These are phyloP conservation scores for Sceliomorpha sp. DNA, from an alignment of 2,888 invertebrate species.

Conservation along the genomic window DNA sequence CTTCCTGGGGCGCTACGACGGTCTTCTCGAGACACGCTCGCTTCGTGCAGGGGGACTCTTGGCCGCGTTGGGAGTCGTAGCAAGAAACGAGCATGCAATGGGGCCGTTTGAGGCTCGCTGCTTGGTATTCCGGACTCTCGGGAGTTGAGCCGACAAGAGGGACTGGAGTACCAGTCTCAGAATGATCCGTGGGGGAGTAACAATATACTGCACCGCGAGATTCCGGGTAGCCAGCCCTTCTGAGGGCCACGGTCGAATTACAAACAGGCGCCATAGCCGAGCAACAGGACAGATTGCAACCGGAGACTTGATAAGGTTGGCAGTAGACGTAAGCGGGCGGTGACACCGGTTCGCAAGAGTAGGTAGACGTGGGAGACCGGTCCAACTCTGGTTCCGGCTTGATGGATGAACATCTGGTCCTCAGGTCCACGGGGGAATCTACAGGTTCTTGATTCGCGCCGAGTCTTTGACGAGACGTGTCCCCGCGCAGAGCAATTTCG, in stretches of 20 bases:
- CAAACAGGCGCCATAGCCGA: constrained; percentile 56
- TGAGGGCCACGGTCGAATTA: constrained; percentile 61
- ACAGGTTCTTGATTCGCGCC: constrained; percentile 68
- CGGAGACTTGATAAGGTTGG: constrained; percentile 41
- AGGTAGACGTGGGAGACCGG: constrained; percentile 55
- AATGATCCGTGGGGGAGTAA: constrained; percentile 68
- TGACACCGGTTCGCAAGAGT: constrained; percentile 64
- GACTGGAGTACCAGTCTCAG: too few relatives aligned
- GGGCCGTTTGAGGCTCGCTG: constrained; percentile 58
- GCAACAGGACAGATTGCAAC: constrained; percentile 70
- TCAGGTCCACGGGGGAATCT: constrained; percentile 73
- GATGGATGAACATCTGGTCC: constrained; percentile 53
- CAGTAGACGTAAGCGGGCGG: constrained; percentile 59
- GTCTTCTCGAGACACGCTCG: constrained; percentile 64
- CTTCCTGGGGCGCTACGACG: constrained; percentile 71
- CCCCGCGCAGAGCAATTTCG: constrained; percentile 73
- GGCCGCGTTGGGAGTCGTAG: constrained; percentile 53
- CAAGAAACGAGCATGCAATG: constrained; percentile 65
- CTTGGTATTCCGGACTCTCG: too few relatives aligned
- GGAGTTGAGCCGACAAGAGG: too few relatives aligned
- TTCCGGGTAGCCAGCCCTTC: constrained; percentile 61
- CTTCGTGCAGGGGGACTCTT: constrained; percentile 64
- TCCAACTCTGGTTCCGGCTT: constrained; percentile 64
- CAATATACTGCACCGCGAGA: constrained; percentile 60
- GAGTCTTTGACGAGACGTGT: constrained; percentile 76